A percentile compares a stretch with the other conserved stretches of the same genome.
Conservation (phyloP, 2,797 vertebrate genomes). For the Sphenopsis melanotis region DNA sequence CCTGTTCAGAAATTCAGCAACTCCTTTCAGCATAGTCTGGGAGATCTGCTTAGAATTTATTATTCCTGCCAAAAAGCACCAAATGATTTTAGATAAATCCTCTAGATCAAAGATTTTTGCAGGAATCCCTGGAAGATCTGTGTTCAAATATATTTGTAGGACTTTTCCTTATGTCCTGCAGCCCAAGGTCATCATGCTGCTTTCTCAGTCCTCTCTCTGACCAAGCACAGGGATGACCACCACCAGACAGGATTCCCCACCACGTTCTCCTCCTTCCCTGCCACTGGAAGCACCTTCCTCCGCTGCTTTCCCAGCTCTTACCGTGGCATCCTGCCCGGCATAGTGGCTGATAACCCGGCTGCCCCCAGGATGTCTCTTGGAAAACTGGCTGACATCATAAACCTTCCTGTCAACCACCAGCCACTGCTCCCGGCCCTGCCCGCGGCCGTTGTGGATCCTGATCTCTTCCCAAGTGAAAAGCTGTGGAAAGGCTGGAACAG, state of each 20-base stretch:
- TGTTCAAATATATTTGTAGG: not conserved
- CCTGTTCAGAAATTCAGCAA: not conserved
- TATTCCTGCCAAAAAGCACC: not conserved
- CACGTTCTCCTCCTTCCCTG: not conserved
- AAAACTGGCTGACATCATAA: conserved; percentile 19
- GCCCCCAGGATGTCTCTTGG: conserved; percentile 17
- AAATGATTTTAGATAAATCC: not conserved
- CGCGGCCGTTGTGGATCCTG: not conserved
- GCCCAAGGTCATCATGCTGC: not conserved
- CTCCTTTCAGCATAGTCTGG: not conserved
- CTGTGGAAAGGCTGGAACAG: conserved; percentile 18
- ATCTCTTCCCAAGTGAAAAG: conserved; percentile 54
- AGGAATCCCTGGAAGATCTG: not conserved
- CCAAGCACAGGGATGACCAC: rapidly evolving
- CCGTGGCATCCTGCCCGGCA: conserved; percentile 60
- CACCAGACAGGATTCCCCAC: not conserved
- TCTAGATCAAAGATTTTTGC: not conserved
- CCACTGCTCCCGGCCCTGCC: conserved; percentile 7
- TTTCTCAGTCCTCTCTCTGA: not conserved
- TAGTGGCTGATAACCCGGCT: conserved; percentile 45
- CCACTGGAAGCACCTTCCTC: not conserved
- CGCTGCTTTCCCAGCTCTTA: not conserved
- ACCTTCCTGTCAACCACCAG: conserved; percentile 56
- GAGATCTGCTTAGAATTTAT: not conserved
- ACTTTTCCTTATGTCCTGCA: not conserved